phyloP scores from a whole-genome alignment of 92 coral and sea anemone species.

The Metridium senile region DNA sequence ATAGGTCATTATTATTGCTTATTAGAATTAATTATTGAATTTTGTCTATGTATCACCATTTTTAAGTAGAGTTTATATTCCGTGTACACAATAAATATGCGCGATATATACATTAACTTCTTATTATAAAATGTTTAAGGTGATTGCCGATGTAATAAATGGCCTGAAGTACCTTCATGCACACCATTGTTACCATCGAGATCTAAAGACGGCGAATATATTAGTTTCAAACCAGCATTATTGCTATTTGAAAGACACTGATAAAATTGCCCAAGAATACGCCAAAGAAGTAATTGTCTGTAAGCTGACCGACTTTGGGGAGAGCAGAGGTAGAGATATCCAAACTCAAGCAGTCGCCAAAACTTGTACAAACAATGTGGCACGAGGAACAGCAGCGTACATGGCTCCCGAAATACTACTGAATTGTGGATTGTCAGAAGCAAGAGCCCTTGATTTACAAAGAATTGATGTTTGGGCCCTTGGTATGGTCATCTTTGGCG shows the following conservation, averaged over 20 bases:
- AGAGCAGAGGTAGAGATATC: slow-evolving; percentile 13
- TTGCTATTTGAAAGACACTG: slow-evolving; percentile 22
- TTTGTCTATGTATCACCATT: no score
- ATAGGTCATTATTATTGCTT: no score
- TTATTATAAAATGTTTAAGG: no score
- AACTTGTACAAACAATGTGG: slow-evolving; percentile 27
- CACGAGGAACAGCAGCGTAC: slow-evolving; percentile 24
- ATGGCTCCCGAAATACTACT: slow-evolving; percentile 31
- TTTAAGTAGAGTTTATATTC: no score
- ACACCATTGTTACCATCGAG: slow-evolving; percentile 13
- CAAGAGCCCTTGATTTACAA: slow-evolving; percentile 8
- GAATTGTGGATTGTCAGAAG: neutral
- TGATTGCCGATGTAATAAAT: slow-evolving; percentile 1
- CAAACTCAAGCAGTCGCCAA: slow-evolving; percentile 16
- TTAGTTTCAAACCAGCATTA: slow-evolving; percentile 18
- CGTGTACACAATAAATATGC: no score
- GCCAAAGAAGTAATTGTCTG: slow-evolving; percentile 33
- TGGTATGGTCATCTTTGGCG: slow-evolving; percentile 43
- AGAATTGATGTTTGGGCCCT: slow-evolving; percentile 50
- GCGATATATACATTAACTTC: no score
- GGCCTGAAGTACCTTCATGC: slow-evolving; percentile 25
- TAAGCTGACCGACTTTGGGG: slow-evolving; percentile 43
- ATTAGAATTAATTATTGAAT: no score
- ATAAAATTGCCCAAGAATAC: slow-evolving; percentile 22
- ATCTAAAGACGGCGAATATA: slow-evolving; percentile 26